Evolutionary conservation across 2,888 invertebrate genomes (phyloP).

Genomic region (Nowickia ferox): DNA sequence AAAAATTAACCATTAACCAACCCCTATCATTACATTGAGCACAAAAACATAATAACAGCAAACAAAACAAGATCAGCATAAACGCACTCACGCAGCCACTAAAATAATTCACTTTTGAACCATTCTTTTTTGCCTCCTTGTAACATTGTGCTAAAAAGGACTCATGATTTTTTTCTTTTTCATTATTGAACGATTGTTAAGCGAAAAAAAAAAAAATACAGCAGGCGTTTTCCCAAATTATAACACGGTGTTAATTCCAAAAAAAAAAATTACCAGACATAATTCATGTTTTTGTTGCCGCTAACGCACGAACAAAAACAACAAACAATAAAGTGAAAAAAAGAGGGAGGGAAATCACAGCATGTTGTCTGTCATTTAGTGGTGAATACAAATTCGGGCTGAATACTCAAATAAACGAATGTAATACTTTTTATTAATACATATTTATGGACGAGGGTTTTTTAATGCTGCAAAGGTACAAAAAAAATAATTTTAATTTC

Average conservation of each 20-base stretch:
- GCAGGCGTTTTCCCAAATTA: constrained; percentile 50
- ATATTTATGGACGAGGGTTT: not conserved
- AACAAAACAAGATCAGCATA: constrained; percentile 1
- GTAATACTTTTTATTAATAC: constrained; percentile 3
- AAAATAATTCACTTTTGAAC: constrained; percentile 31
- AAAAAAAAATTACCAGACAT: constrained; percentile 47
- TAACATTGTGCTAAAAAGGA: constrained; percentile 17
- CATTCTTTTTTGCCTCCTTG: constrained; percentile 1
- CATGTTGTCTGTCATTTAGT: constrained; percentile 55
- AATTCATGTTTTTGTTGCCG: constrained; percentile 36
- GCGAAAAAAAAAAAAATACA: constrained; percentile 39
- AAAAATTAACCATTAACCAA: constrained; percentile 33
- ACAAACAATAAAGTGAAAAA: constrained; percentile 4
- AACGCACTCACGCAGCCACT: not conserved
- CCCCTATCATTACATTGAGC: constrained; percentile 39
- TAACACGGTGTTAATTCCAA: constrained; percentile 53
- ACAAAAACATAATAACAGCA: constrained; percentile 7
- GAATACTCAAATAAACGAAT: constrained; percentile 8
- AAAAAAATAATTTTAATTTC: no score
- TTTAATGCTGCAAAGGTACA: no score
- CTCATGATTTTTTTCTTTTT: not conserved
- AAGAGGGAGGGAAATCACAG: constrained; percentile 14
- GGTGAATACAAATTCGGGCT: constrained; percentile 32
- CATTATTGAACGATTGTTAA: not conserved
- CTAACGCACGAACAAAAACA: not conserved